A percentile compares a stretch with the other conserved stretches of the same genome.
Evolutionary conservation across 2,888 invertebrate species (phyloP).

Genomic region (Hyppa rectilinea): DNA sequence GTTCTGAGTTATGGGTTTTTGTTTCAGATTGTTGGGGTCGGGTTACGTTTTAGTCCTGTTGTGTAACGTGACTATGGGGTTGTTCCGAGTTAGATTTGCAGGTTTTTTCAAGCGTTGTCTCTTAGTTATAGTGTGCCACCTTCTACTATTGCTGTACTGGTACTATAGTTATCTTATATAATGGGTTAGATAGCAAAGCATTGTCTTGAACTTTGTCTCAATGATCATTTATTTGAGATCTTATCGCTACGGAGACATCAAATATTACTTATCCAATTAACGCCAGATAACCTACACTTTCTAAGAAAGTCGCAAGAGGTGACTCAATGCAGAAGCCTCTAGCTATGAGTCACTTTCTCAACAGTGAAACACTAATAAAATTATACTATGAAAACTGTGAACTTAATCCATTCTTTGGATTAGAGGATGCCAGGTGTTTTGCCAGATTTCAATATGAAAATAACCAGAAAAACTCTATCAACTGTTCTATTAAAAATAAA

Average conservation of each 20-base stretch:
- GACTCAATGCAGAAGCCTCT: constrained; percentile 40
- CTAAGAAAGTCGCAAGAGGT: constrained; percentile 34
- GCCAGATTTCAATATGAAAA: neutral
- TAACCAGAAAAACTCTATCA: neutral
- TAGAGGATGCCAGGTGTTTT: neutral
- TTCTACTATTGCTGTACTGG: too few relatives aligned
- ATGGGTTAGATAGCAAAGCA: neutral
- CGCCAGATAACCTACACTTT: constrained; percentile 21
- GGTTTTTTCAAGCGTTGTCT: neutral
- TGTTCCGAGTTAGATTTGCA: neutral
- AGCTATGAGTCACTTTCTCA: constrained; percentile 36
- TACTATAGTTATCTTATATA: too few relatives aligned
- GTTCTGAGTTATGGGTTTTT: constrained; percentile 63
- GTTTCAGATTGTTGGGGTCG: constrained; percentile 54
- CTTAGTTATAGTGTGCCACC: neutral
- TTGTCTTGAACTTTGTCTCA: constrained; percentile 5
- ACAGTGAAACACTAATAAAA: neutral
- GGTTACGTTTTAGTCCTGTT: constrained; percentile 41
- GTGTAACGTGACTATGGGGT: constrained; percentile 21
- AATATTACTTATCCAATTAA: constrained; percentile 47
- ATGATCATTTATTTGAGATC: constrained; percentile 17
- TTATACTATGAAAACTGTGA: neutral
- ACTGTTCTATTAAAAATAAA: neutral
- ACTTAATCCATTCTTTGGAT: neutral
- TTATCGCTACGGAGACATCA: neutral